phyloP scores from a whole-genome alignment of 2,797 vertebrate species.

The Lepilemur ruficaudatus region DNA sequence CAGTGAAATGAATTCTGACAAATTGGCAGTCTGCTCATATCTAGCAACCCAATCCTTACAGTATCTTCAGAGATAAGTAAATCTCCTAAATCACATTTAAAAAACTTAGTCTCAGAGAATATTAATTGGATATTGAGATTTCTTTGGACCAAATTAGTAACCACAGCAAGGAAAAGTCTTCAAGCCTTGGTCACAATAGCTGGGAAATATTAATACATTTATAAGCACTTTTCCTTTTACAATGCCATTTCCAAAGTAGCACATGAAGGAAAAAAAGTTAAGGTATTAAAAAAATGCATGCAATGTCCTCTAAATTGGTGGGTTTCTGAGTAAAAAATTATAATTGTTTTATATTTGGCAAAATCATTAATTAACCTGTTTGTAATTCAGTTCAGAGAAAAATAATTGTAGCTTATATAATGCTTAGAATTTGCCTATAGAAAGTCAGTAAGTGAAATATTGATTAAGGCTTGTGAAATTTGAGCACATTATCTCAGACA shows the following conservation, averaged over 20 bases:
- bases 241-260: neutral
- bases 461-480: slow-evolving; percentile 42
- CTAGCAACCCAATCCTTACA: neutral
- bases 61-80: neutral
- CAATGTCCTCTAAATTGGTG: neutral
- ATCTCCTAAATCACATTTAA: neutral
- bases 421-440: slow-evolving; percentile 8
- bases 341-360: neutral
- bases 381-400: slow-evolving; percentile 29
- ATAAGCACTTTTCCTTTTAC: neutral
- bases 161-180: neutral
- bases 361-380: slow-evolving; percentile 21
- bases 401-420: neutral
- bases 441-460: slow-evolving; percentile 28
- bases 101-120: neutral
- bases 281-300: neutral
- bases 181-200: neutral
- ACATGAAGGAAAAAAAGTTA: neutral
- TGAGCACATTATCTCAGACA: neutral
- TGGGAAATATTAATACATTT: neutral
- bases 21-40: neutral
- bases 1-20: neutral
- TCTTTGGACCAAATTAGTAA: neutral
- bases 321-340: slow-evolving; percentile 1
- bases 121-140: slow-evolving; percentile 31